These are phyloP conservation scores for Hypocryptadius cinnamomeus DNA, from an alignment of 2,113 vertebrate species.

Conservation along the genomic window DNA sequence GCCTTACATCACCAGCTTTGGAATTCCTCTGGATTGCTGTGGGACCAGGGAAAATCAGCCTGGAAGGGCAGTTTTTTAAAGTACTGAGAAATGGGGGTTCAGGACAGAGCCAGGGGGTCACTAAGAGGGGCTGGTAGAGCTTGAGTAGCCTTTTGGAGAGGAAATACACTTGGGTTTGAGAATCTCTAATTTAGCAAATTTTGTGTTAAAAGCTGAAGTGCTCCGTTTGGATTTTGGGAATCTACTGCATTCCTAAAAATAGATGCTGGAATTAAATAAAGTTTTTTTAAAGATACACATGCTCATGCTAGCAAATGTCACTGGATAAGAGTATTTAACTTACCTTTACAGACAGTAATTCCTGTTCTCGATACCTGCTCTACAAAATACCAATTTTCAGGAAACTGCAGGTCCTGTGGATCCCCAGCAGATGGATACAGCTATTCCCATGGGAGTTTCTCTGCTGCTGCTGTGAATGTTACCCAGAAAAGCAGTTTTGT, in stretches of 20 bases:
- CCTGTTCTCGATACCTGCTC: neutral
- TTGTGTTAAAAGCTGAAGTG: neutral
- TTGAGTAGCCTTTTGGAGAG: neutral
- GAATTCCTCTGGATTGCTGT: rapidly evolving
- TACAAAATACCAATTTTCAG: neutral
- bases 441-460: rapidly evolving
- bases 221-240: neutral
- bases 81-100: rapidly evolving
- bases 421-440: neutral
- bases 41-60: rapidly evolving
- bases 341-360: neutral
- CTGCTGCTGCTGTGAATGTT: rapidly evolving
- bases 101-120: neutral
- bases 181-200: neutral
- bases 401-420: rapidly evolving
- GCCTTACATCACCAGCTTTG: neutral
- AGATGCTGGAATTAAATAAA: neutral
- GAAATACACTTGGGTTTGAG: neutral
- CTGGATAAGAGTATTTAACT: neutral
- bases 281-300: neutral
- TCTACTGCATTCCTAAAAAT: neutral
- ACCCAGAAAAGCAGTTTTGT: neutral
- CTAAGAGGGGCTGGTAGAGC: neutral
- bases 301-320: neutral
- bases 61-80: neutral